phyloP scores from a whole-genome alignment of 2,888 invertebrate species.

The Andrena haemorrhoa region DNA sequence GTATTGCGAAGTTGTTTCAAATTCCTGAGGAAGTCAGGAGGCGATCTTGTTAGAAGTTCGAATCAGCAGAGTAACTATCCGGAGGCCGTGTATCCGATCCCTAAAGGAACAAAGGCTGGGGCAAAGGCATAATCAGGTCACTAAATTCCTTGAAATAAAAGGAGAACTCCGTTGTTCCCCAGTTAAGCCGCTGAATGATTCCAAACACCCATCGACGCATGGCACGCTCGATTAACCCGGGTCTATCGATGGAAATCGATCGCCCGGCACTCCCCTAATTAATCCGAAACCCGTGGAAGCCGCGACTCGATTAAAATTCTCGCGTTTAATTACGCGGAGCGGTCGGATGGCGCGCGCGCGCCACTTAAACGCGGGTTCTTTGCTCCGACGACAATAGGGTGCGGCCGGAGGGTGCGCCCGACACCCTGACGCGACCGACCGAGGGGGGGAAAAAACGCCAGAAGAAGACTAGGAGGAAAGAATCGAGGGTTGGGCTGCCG shows the following conservation, averaged over 20 bases:
- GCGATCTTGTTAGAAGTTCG: too few species aligned
- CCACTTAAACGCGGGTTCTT: conserved; percentile 65
- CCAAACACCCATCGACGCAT: neutral
- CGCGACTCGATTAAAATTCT: conserved; percentile 42
- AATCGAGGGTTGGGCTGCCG: conserved; percentile 70
- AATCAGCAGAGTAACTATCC: too few species aligned
- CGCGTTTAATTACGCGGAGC: conserved; percentile 72
- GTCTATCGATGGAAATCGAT: conserved; percentile 10
- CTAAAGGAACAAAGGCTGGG: neutral
- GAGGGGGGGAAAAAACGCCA: conserved; percentile 22
- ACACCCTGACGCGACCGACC: conserved; percentile 74
- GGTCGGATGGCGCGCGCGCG: conserved; percentile 43
- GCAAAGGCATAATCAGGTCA: neutral
- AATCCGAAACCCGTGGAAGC: conserved; percentile 32
- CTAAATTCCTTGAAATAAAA: neutral
- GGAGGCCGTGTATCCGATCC: too few species aligned
- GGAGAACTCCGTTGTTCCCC: neutral
- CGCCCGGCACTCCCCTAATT: conserved; percentile 34
- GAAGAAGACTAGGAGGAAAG: conserved; percentile 48
- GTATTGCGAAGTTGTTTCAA: too few species aligned
- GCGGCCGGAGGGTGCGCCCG: conserved; percentile 80
- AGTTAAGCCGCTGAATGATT: neutral
- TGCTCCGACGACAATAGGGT: conserved; percentile 73
- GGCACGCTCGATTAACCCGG: conserved; percentile 9
- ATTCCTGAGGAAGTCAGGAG: too few species aligned